Conservation (phyloP, 2,113 vertebrate species). For the Corythornis madagascariensis region DNA sequence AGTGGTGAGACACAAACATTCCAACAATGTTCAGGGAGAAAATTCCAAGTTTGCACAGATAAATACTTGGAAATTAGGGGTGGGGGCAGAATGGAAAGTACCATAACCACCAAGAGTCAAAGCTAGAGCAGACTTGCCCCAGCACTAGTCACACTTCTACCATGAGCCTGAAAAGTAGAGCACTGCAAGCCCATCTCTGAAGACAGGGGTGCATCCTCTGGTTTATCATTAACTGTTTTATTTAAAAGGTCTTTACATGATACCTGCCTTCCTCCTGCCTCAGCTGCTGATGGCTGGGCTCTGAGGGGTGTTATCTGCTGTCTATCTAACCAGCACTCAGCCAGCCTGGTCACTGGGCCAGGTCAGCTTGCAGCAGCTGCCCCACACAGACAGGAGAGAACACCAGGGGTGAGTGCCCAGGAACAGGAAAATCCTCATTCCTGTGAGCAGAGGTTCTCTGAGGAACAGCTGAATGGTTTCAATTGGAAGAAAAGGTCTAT, state of each 20-base stretch:
- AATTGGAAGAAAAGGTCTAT: not conserved
- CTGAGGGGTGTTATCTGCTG: not conserved
- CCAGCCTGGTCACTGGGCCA: fast-evolving
- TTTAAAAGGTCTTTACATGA: not conserved
- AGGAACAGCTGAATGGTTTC: not conserved
- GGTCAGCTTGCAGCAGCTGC: not conserved
- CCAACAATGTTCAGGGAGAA: not conserved
- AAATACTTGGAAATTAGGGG: not conserved
- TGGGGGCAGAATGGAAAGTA: not conserved
- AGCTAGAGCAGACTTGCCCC: not conserved
- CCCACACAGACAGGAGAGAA: not conserved
- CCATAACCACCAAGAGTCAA: not conserved
- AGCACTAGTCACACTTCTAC: not conserved
- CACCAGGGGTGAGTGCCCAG: not conserved
- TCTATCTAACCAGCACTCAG: not conserved
- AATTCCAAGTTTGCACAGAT: not conserved
- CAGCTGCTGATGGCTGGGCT: not conserved
- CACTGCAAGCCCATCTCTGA: not conserved
- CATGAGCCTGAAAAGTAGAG: not conserved
- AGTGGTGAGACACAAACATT: not conserved
- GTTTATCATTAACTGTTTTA: not conserved
- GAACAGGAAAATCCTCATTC: not conserved
- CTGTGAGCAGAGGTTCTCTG: not conserved
- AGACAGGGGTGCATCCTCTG: fast-evolving
- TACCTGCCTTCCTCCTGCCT: not conserved